Base-by-base conservation (phyloP, 2,888 invertebrate species). In the Orthosia gothica region DNA sequence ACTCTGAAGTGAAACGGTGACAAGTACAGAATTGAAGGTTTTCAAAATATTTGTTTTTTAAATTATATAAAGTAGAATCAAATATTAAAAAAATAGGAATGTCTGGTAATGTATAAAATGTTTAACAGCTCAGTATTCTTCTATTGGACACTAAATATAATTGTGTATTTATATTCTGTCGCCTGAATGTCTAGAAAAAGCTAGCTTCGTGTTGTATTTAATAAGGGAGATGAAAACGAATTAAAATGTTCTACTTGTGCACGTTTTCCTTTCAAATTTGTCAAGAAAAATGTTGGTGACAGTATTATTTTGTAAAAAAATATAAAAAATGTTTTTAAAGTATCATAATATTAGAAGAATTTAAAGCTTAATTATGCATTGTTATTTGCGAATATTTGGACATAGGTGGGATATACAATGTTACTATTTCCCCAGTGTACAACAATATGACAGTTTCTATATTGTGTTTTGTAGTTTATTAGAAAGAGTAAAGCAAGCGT, bases 181-280 rank as follows among this genome's bases (percentile, higher is more conserved):
- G 90, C 86, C 88, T 93, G 80, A 87, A 88, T 93, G 91, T 94
- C 87, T 95, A 94, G 95, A 92, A 90, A 82, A 88, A 86, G 94
- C 94, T 95, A 95, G 95, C 93, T 94, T 93, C 91, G 90, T 87
- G 84, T 90, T 80, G 72, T 75, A 75, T 26, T 61, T 23, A 47
- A 58, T 87, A 83, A 87, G 81, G 45, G 70, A 69, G 61, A 76
- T 69, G 13, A 55, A 81, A 82, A 76, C 79, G 54, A 76, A 82
- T 74, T 78, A 49, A 32, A 76, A 58, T 62, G 66, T 58, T 59
- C 69, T 75, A 74, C 49, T 74, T 77, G 64, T 75, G 79, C 80
- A 82, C 52, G 55, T 67, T 76, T 83, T 70, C 52, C 64, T 76
- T 78, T 73, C 68, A 59, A 0, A 59, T 66, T 72, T 76, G 23